Percentiles rank a stretch among this genome's conserved stretches.
Evolutionary conservation across 2,113 vertebrate species (phyloP).

Genomic region (Copsychus sechellarum): DNA sequence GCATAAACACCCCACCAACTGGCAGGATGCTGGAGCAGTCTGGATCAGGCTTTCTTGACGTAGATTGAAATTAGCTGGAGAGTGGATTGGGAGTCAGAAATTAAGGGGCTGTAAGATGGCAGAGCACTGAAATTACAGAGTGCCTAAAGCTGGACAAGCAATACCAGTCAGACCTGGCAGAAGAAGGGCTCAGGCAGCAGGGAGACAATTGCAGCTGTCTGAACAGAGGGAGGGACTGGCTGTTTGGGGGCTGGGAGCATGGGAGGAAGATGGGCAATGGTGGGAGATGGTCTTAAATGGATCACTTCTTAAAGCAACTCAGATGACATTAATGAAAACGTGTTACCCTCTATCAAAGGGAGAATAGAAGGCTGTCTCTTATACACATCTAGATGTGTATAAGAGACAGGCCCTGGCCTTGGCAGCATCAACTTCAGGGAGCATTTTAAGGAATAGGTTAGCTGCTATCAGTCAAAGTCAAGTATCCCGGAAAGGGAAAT

Average conservation of each 20-base stretch:
- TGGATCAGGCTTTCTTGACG: neutral
- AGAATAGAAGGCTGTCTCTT: neutral
- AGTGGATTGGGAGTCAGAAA: neutral
- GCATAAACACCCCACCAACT: neutral
- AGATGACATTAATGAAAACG: neutral
- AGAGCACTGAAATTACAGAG: neutral
- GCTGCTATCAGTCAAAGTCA: constrained; percentile 72
- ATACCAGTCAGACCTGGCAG: neutral
- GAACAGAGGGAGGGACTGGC: accelerated
- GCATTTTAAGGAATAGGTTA: constrained; percentile 60
- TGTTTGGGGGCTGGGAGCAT: neutral
- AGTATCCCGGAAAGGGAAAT: constrained; percentile 81
- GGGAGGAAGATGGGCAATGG: neutral
- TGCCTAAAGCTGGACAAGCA: neutral
- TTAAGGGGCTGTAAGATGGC: neutral
- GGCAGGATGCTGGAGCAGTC: neutral
- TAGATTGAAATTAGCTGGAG: neutral
- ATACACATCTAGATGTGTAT: no score
- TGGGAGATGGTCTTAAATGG: neutral
- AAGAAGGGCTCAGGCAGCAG: neutral
- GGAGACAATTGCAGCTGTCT: neutral
- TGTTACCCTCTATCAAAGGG: neutral
- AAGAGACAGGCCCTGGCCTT: constrained; percentile 28
- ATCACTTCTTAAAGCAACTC: neutral
- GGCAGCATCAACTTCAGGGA: neutral